Percentiles rank a stretch among this genome's conserved stretches.
These are phyloP conservation scores for Epinephelus awoara DNA, from an alignment of 2,797 vertebrate species.

Conservation along the genomic window DNA sequence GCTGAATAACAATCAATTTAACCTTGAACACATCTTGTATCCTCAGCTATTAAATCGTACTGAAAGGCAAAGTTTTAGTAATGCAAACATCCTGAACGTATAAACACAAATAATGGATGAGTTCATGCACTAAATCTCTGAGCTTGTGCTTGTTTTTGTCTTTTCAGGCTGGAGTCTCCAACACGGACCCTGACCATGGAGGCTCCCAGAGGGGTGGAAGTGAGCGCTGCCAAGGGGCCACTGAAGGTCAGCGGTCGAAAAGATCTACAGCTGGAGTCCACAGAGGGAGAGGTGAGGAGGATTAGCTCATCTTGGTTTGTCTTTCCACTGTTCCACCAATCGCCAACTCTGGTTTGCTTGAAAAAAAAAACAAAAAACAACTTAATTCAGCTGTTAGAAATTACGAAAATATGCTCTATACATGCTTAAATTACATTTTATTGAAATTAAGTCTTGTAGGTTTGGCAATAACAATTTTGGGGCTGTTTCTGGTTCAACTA, in stretches of 20 bases:
- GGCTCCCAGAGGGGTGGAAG: constrained; percentile 92
- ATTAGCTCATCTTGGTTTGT: no score
- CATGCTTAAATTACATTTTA: no score
- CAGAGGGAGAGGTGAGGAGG: constrained; percentile 92
- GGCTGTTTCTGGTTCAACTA: no score
- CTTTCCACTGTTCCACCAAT: no score
- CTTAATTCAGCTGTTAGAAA: neutral
- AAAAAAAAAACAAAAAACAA: neutral
- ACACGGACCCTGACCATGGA: constrained; percentile 94
- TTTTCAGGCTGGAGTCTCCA: constrained; percentile 91
- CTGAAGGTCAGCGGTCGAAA: constrained; percentile 92
- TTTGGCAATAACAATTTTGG: no score
- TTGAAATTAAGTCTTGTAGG: no score
- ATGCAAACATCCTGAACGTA: constrained; percentile 26
- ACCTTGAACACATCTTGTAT: constrained; percentile 29
- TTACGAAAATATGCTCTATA: no score
- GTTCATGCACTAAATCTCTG: neutral
- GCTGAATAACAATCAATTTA: constrained; percentile 34
- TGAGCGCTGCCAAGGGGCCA: constrained; percentile 88
- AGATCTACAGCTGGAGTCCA: constrained; percentile 93
- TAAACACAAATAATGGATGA: constrained; percentile 28
- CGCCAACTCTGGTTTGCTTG: no score
- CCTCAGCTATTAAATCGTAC: constrained; percentile 14
- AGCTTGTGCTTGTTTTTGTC: constrained; percentile 15
- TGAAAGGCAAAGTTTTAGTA: constrained; percentile 35